These are phyloP conservation scores for Lamellibrachia luymesi DNA, from an alignment of 1,140 invertebrate genomes.

Conservation along the genomic window DNA sequence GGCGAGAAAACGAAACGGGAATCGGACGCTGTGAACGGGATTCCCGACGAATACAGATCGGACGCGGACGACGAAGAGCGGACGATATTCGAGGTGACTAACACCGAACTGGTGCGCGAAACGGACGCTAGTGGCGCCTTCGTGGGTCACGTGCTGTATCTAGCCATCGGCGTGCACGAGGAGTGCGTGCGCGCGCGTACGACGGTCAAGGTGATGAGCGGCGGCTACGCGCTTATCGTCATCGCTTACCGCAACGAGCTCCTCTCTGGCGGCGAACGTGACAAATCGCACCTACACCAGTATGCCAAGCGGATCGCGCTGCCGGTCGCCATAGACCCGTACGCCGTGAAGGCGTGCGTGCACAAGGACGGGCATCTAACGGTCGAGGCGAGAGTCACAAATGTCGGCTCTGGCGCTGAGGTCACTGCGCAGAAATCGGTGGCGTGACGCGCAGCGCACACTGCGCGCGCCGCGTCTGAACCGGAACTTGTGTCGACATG, in stretches of 20 bases:
- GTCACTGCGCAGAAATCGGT: not conserved
- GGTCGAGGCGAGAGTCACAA: slow-evolving; percentile 11
- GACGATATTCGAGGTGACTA: not conserved
- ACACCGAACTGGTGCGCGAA: not conserved
- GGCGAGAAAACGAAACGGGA: not conserved
- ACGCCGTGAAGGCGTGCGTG: slow-evolving; percentile 11
- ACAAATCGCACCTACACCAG: not conserved
- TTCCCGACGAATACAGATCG: not conserved
- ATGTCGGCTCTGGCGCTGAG: not conserved
- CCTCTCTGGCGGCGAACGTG: not conserved
- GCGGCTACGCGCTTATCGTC: not conserved
- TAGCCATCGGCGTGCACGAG: not conserved
- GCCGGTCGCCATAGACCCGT: slow-evolving; percentile 16
- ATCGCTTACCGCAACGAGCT: slow-evolving; percentile 5
- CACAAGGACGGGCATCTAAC: slow-evolving; percentile 8
- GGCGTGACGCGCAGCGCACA: not conserved
- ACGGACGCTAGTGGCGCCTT: not conserved
- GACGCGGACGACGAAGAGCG: slow-evolving; percentile 2
- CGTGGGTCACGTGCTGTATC: not conserved
- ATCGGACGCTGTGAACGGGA: not conserved
- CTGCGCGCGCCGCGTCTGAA: not conserved
- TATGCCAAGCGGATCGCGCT: not conserved
- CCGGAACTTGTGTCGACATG: not conserved
- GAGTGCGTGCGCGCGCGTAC: slow-evolving; percentile 7
- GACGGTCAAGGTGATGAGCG: slow-evolving; percentile 13